Evolutionary conservation across 2,113 vertebrate species (phyloP).

Genomic region (Felis chaus): DNA sequence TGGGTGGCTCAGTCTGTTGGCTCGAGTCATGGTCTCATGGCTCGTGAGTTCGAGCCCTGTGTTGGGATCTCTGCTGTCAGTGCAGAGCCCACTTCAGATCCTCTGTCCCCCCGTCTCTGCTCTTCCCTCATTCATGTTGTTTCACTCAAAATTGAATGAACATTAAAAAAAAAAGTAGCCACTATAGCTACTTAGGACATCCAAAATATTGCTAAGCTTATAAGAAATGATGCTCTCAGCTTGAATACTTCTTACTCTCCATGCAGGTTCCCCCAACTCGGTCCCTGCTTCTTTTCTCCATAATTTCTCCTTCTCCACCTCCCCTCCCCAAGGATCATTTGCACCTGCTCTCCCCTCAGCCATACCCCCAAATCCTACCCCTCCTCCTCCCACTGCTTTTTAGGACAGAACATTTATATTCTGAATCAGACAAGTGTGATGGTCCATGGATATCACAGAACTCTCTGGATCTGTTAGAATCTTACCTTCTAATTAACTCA

Average conservation of each 20-base stretch:
- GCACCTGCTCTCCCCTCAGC: neutral
- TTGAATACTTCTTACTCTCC: neutral
- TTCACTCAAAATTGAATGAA: no score
- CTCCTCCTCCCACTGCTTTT: neutral
- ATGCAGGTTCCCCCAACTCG: neutral
- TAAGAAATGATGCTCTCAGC: neutral
- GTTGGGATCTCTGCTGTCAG: no score
- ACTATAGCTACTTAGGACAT: neutral
- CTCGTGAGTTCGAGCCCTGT: no score
- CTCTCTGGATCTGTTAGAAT: neutral
- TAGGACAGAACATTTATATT: neutral
- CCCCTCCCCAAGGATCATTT: neutral
- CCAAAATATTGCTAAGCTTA: neutral
- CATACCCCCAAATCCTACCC: neutral
- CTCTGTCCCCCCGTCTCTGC: no score
- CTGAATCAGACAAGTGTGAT: neutral
- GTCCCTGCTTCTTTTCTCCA: neutral
- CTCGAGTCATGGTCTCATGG: no score
- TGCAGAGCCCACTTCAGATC: no score
- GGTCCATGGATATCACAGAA: neutral
- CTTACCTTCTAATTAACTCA: neutral
- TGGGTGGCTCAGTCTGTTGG: no score
- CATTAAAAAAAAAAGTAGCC: neutral
- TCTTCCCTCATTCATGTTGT: no score
- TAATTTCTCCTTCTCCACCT: neutral